A percentile compares a stretch with the other conserved stretches of the same genome.
Conservation (phyloP, 2,113 vertebrate species). For the Dolichotis patagonum region DNA sequence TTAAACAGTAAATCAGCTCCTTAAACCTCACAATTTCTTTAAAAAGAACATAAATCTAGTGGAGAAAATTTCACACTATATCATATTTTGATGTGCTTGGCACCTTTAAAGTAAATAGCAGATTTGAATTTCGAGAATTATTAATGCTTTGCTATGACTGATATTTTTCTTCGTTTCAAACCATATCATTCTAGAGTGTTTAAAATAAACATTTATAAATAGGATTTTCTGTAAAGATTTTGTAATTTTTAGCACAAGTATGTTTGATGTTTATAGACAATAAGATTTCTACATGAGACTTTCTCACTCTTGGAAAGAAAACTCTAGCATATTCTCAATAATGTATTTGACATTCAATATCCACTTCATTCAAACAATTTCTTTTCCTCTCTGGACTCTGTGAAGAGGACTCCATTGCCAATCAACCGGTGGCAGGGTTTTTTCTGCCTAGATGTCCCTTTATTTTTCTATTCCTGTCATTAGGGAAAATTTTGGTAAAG, state of each 20-base stretch:
- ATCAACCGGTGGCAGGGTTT: constrained; percentile 84
- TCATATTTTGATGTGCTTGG: background rate
- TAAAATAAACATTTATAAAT: constrained; percentile 44
- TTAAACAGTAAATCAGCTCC: background rate
- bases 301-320: constrained; percentile 73
- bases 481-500: constrained; percentile 70
- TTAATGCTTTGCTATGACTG: background rate
- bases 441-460: constrained; percentile 75
- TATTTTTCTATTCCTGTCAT: constrained; percentile 74
- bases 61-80: background rate
- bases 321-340: constrained; percentile 54
- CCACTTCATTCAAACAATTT: constrained; percentile 82
- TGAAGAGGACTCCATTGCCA: constrained; percentile 79
- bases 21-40: background rate
- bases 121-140: background rate
- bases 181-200: background rate
- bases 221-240: constrained; percentile 46
- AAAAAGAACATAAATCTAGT: background rate
- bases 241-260: background rate
- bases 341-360: constrained; percentile 86
- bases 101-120: background rate
- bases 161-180: background rate
- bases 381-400: constrained; percentile 81
- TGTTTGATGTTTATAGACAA: constrained; percentile 60
- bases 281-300: constrained; percentile 60